Conservation (phyloP, 2,113 vertebrate genomes). For the Gorsachius goisagi region DNA sequence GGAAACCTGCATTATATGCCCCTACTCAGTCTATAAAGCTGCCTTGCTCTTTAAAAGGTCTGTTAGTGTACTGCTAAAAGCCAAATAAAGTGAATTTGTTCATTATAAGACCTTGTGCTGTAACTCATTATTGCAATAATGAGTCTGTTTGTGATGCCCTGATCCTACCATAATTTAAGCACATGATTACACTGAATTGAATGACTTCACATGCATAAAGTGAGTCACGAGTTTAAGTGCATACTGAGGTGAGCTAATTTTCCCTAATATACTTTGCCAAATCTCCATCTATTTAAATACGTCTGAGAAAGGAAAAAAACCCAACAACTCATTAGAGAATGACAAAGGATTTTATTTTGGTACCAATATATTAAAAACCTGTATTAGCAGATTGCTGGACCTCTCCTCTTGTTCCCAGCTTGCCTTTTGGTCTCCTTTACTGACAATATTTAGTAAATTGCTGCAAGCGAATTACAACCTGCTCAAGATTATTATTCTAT, state of each 20-base stretch:
- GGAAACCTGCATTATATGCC: not conserved
- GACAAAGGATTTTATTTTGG: conserved; percentile 38
- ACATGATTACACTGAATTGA: not conserved
- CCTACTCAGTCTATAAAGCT: not conserved
- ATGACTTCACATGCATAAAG: conserved; percentile 4
- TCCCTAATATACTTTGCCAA: conserved; percentile 11
- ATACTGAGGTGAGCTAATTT: conserved; percentile 32
- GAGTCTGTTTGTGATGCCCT: not conserved
- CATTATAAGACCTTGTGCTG: not conserved
- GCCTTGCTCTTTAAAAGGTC: not conserved
- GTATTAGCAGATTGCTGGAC: not conserved
- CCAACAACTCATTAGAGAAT: not conserved
- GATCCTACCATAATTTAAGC: not conserved
- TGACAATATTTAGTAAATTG: conserved; percentile 31
- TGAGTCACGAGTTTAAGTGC: conserved; percentile 30
- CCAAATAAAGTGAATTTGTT: not conserved
- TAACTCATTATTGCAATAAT: not conserved
- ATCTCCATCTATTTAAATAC: conserved; percentile 18
- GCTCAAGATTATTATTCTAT: conserved; percentile 9
- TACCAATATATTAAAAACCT: not conserved
- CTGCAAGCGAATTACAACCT: conserved; percentile 21
- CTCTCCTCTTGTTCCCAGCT: not conserved
- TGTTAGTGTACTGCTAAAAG: not conserved
- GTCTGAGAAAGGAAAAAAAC: not conserved
- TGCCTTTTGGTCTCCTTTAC: conserved; percentile 29